Base-by-base conservation (phyloP, 1,140 invertebrate species). In the Leptinotarsa texana region DNA sequence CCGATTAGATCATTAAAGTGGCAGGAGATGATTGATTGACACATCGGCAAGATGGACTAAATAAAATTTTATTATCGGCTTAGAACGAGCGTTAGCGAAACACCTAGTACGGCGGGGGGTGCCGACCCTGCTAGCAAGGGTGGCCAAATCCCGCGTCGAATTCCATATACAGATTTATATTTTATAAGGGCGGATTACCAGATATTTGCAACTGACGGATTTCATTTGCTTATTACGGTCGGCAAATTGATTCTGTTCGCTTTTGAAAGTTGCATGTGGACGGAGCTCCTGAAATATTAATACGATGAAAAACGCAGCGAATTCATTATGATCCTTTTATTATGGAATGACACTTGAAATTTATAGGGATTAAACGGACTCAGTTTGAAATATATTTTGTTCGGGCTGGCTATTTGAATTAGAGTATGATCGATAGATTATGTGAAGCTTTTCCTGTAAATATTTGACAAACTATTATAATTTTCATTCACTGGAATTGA, bases 141-240 rank as follows among this genome's bases (percentile, higher is more conserved):
- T 74, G 74, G 77, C 79, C 73, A 77, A 80, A 78, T 80, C 79
- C 79, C 6, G 51, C 75, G 74, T 78, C 79, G 74, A 77, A 80
- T 80, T 80, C 79, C 79, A 77, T 77, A 80, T 77, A 75, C 79
- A 77, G 79, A 80, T 80, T 80, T 80, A 77, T 80, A 80, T 80
- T 79, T 77, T 80, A 80, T 80, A 78, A 78, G 76, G 79, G 73
- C 51, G 73, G 79, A 78, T 78, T 80, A 78, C 74, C 77, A 77
- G 79, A 80, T 80, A 80, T 78, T 80, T 80, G 79, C 77, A 73
- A 78, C 77, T 78, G 79, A 80, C 79, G 79, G 77, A 78, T 78
- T 80, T 80, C 78, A 77, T 80, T 78, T 75, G 74, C 66, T 80
- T 80, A 80, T 77, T 80, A 78, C 74, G 75, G 66, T 17, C 69